Conservation (phyloP, 2,797 vertebrate species). For the Spheniscus humboldti region DNA sequence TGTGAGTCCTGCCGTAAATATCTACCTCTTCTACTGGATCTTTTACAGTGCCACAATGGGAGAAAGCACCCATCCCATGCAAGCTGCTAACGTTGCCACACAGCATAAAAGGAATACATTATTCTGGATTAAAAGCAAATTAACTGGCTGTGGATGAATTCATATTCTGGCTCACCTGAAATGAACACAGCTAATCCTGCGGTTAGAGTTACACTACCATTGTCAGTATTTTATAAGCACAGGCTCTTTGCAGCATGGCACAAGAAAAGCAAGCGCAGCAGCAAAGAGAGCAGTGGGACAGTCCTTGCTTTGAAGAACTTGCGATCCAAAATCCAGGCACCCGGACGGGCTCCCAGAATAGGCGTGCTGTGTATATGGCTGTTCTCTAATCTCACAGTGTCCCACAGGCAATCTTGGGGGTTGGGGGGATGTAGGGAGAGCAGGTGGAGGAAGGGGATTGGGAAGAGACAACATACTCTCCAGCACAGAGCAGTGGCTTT, state of each 20-base stretch:
- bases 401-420: background rate
- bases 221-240: background rate
- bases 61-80: background rate
- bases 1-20: background rate
- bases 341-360: background rate
- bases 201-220: background rate
- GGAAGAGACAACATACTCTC: background rate
- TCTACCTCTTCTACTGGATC: background rate
- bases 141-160: background rate
- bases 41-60: background rate
- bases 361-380: accelerated
- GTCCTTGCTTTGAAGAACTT: background rate
- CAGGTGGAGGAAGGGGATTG: background rate
- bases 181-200: background rate
- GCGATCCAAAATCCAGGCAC: background rate
- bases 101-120: background rate
- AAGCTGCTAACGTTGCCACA: accelerated
- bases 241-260: background rate
- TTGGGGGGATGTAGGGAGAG: background rate
- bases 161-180: background rate
- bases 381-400: background rate
- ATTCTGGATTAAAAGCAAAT: background rate
- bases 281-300: background rate
- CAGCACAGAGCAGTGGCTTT: accelerated
- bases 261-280: background rate